Conservation (phyloP, 1,140 invertebrate species). For the Belonocnema kinseyi region DNA sequence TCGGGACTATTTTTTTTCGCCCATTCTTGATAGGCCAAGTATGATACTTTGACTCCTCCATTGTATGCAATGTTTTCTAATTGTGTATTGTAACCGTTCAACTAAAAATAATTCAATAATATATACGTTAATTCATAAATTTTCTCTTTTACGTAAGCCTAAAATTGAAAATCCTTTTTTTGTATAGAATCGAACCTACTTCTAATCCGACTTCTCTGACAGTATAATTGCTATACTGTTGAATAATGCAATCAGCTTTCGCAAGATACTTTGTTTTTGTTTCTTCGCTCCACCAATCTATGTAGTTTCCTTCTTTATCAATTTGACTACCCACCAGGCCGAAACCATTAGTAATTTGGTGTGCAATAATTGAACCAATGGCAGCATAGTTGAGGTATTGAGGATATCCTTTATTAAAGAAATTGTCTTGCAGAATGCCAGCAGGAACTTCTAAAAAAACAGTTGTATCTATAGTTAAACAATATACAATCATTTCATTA, state of each 20-base stretch:
- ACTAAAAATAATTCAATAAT: constrained; percentile 71
- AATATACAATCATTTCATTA: too few relatives aligned
- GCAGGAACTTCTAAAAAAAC: constrained; percentile 86
- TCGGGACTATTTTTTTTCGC: constrained; percentile 80
- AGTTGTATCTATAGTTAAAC: background rate
- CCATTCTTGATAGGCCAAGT: constrained; percentile 87
- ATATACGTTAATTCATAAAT: background rate
- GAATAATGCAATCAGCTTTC: constrained; percentile 89
- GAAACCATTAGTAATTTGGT: constrained; percentile 96
- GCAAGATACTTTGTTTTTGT: constrained; percentile 86
- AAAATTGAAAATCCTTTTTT: constrained; percentile 15
- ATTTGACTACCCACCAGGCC: constrained; percentile 92
- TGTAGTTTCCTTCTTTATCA: constrained; percentile 86
- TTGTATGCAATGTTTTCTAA: constrained; percentile 96
- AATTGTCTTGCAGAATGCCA: constrained; percentile 92
- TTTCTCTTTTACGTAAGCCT: background rate
- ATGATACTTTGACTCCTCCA: constrained; percentile 91
- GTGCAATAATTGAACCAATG: constrained; percentile 94
- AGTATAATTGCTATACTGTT: constrained; percentile 91
- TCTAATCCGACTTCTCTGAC: constrained; percentile 82
- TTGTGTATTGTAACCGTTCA: constrained; percentile 92
- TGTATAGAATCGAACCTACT: constrained; percentile 73
- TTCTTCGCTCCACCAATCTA: constrained; percentile 88
- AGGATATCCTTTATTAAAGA: constrained; percentile 89
- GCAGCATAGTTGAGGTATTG: constrained; percentile 95